phyloP scores from a whole-genome alignment of 2,888 invertebrate species.

The Ophion ellenae region DNA sequence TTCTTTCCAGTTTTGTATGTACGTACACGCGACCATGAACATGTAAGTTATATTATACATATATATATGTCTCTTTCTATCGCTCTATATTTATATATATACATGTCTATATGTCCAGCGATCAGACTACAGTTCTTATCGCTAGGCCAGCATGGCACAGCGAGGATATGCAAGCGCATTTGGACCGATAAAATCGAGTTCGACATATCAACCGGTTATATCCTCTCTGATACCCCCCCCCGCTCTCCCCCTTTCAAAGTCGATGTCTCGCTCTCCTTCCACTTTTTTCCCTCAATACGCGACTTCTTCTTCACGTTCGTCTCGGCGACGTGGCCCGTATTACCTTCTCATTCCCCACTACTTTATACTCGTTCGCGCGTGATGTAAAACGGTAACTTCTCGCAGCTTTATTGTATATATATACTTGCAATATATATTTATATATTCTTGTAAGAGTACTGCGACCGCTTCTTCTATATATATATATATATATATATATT shows the following conservation, averaged over 20 bases:
- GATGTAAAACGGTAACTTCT: constrained; percentile 60
- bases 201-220: constrained; percentile 70
- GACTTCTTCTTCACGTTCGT: constrained; percentile 31
- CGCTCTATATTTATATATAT: not conserved
- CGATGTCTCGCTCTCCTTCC: constrained; percentile 47
- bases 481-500: no score
- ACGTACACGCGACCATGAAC: constrained; percentile 8
- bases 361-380: constrained; percentile 11
- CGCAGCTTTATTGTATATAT: constrained; percentile 16
- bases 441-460: no score
- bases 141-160: constrained; percentile 35
- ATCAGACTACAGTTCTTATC: constrained; percentile 60
- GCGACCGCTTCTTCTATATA: no score
- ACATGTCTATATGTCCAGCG: constrained; percentile 25
- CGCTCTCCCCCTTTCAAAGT: constrained; percentile 45
- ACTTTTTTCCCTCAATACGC: constrained; percentile 10
- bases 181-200: constrained; percentile 68
- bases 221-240: not conserved
- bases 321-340: constrained; percentile 32
- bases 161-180: constrained; percentile 57
- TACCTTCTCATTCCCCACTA: constrained; percentile 43
- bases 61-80: not conserved
- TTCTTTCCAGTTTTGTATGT: constrained; percentile 48
- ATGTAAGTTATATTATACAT: constrained; percentile 2
- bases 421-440: not conserved